Base-by-base conservation (phyloP, 2,888 invertebrate genomes). In the Uloborus plumipes region DNA sequence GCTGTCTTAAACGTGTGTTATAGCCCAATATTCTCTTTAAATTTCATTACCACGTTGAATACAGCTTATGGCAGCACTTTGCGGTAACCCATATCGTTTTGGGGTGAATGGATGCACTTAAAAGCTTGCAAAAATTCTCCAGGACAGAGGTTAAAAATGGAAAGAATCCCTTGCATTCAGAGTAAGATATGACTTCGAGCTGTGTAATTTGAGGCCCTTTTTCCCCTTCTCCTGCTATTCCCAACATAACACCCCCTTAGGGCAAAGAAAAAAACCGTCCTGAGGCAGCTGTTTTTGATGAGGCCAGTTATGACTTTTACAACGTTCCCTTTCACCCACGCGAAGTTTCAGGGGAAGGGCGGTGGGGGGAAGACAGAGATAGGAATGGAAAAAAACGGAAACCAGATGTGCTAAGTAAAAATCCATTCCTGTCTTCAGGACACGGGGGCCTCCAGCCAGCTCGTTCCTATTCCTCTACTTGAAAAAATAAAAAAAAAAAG, bases 241-340 rank as follows among this genome's bases (percentile, higher is more conserved):
- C 15, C 51, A 31, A 9, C 18, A 58, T 20, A 11, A 76, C 31
- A 51, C 51, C 64, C 26, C 26, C 66, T 49, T 31, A 39, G 39
- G 49, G 67, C 31, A 50, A n/a, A 20, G 47, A 18, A 58, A 73
- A 58, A 69, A 73, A 49, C 65, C n/a, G n/a, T n/a, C 31, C 49
- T 16, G 16, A 62, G 62, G 64, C 80, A 81, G 80, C 80, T 81
- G 80, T 64, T 70, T 64, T 81, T 81, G 80, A 80, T 80, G 79
- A 81, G 74, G 74, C 67, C 80, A 81, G 80, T 81, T 81, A 81
- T 81, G 80, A 81, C 74, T 80, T 74, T 64, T 64, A 51, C 80
- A 47, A 65, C 78, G 49, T 55, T 65, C 78, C 71, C 75, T 49
- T 49, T 62, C 80, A 71, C 78, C 80, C 80, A 81, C 80, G 80